phyloP scores from a whole-genome alignment of 2,888 invertebrate genomes.

The Anthophora plumipes region DNA sequence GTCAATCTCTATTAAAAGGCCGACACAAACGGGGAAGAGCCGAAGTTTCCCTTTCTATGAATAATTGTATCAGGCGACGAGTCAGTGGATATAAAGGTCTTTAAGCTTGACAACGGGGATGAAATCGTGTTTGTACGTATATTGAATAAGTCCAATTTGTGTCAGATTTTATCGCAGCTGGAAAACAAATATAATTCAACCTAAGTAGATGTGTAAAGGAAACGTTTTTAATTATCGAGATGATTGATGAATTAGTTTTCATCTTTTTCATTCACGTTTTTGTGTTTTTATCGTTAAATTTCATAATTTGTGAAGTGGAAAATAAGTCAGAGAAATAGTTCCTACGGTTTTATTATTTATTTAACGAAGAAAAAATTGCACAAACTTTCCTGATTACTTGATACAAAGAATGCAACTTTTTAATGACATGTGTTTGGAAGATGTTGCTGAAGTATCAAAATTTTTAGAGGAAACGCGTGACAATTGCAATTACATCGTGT shows the following conservation, averaged over 20 bases:
- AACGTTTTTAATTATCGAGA: background rate
- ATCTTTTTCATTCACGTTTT: too few species aligned
- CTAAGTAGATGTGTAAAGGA: background rate
- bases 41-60: slow-evolving; percentile 17
- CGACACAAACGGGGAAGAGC: slow-evolving; percentile 20
- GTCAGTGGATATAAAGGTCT: slow-evolving; percentile 2
- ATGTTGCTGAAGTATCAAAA: too few species aligned
- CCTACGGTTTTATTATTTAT: too few species aligned
- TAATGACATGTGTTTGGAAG: too few species aligned
- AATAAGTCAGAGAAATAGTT: too few species aligned
- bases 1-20: slow-evolving; percentile 37
- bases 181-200: background rate
- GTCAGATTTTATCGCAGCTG: background rate
- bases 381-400: too few species aligned
- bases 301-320: too few species aligned
- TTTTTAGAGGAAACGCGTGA: too few species aligned
- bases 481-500: too few species aligned
- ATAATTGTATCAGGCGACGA: slow-evolving; percentile 27
- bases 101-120: slow-evolving; percentile 12
- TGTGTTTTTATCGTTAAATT: too few species aligned
- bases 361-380: too few species aligned
- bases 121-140: background rate
- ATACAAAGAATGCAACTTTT: too few species aligned
- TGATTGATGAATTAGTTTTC: background rate
- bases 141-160: background rate